Conservation (phyloP, 2,797 vertebrate species). For the Eidolon dupreanum region DNA sequence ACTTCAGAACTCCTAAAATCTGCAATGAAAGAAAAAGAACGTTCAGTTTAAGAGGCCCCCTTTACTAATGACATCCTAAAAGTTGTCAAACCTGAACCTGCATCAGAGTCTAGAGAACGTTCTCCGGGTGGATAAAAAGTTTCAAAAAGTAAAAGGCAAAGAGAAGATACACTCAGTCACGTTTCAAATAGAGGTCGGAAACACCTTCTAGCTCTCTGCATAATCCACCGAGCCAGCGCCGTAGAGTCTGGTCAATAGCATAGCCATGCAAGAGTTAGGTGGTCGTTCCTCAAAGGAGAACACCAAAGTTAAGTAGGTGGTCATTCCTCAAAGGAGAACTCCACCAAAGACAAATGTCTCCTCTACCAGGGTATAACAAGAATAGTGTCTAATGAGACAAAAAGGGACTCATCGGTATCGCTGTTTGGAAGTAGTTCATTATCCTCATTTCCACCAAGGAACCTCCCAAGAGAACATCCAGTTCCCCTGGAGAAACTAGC, state of each 20-base stretch:
- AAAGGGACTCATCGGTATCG: conserved; percentile 92
- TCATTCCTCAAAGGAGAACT: conserved; percentile 91
- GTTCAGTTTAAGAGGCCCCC: conserved; percentile 88
- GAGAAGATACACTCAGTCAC: conserved; percentile 87
- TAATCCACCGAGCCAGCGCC: conserved; percentile 89
- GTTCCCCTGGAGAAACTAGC: conserved; percentile 87
- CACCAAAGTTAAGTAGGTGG: conserved; percentile 86
- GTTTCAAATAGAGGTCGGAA: conserved; percentile 83
- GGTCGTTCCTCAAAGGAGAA: conserved; percentile 91
- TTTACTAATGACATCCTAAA: conserved; percentile 90
- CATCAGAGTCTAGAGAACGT: conserved; percentile 88
- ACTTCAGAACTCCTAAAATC: conserved; percentile 83
- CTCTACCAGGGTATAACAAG: conserved; percentile 89
- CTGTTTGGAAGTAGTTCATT: conserved; percentile 92
- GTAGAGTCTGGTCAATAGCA: conserved; percentile 91
- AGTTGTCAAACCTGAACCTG: conserved; percentile 88
- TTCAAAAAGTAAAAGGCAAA: conserved; percentile 90
- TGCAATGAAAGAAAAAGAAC: conserved; percentile 87
- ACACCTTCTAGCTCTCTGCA: conserved; percentile 83
- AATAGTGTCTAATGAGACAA: conserved; percentile 92
- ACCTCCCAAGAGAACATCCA: conserved; percentile 86
- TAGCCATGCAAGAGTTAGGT: conserved; percentile 91
- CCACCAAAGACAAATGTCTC: conserved; percentile 89
- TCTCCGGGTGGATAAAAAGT: conserved; percentile 81
- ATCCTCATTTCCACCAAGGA: conserved; percentile 90